Evolutionary conservation across 1,140 invertebrate species (phyloP).

Genomic region (Reticulitermes speratus): DNA sequence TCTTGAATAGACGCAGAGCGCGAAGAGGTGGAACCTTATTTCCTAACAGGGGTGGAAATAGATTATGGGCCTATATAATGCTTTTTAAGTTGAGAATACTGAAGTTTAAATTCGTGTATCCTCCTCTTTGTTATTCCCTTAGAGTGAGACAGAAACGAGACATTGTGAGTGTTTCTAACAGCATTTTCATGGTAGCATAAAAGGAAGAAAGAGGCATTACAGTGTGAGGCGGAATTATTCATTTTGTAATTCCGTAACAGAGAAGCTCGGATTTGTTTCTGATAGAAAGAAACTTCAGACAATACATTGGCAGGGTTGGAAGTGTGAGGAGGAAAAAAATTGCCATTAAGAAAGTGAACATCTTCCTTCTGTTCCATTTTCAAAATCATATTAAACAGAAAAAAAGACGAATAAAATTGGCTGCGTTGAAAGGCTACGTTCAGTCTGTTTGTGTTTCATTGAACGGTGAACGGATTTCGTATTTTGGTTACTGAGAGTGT

Average conservation of each 20-base stretch:
- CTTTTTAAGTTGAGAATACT: background rate
- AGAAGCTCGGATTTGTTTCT: background rate
- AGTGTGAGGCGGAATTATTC: background rate
- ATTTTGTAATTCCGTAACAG: background rate
- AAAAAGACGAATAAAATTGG: background rate
- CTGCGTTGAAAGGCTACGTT: background rate
- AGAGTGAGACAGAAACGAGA: background rate
- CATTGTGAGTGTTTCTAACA: background rate
- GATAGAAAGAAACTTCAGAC: conserved; percentile 6
- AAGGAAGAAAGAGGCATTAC: background rate
- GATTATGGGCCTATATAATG: background rate
- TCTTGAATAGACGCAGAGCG: background rate
- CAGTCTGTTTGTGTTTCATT: background rate
- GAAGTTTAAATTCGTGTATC: background rate
- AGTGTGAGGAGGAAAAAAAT: background rate
- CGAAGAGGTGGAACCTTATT: background rate
- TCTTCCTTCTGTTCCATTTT: background rate
- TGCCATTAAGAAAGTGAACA: background rate
- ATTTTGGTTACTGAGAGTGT: background rate
- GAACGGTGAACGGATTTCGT: background rate
- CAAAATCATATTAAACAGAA: background rate
- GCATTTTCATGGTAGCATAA: background rate
- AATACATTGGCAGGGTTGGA: background rate
- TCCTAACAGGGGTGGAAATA: background rate
- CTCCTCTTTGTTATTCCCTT: background rate